Conservation (phyloP, 2,113 vertebrate genomes). For the Myxocyprinus asiaticus region DNA sequence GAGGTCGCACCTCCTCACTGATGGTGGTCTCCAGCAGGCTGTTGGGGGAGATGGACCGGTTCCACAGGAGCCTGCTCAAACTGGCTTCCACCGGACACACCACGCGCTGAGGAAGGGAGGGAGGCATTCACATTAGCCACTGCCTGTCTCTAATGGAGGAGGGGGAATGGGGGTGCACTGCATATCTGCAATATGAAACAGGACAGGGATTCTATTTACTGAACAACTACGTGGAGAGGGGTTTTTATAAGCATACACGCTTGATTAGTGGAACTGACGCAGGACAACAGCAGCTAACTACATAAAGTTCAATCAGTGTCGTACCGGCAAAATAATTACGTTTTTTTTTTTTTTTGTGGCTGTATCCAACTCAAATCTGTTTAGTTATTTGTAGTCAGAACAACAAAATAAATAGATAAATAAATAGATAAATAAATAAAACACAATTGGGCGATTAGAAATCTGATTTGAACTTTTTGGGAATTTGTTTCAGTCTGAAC, state of each 20-base stretch:
- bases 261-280: background rate
- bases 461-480: no score
- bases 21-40: constrained; percentile 87
- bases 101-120: constrained; percentile 75
- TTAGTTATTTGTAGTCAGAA: no score
- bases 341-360: no score
- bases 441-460: no score
- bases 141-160: constrained; percentile 37
- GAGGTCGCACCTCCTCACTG: constrained; percentile 84
- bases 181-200: constrained; percentile 47
- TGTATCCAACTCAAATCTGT: no score
- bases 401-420: no score
- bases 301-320: no score
- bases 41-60: constrained; percentile 85
- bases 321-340: no score
- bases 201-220: constrained; percentile 37
- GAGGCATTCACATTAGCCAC: constrained; percentile 35
- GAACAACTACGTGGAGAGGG: background rate
- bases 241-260: background rate
- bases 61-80: constrained; percentile 79
- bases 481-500: no score
- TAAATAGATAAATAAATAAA: no score
- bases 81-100: constrained; percentile 85
- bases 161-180: constrained; percentile 41
- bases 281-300: no score